Evolutionary conservation across 2,888 invertebrate genomes (phyloP).

Genomic region (Acanthopleura granulata): DNA sequence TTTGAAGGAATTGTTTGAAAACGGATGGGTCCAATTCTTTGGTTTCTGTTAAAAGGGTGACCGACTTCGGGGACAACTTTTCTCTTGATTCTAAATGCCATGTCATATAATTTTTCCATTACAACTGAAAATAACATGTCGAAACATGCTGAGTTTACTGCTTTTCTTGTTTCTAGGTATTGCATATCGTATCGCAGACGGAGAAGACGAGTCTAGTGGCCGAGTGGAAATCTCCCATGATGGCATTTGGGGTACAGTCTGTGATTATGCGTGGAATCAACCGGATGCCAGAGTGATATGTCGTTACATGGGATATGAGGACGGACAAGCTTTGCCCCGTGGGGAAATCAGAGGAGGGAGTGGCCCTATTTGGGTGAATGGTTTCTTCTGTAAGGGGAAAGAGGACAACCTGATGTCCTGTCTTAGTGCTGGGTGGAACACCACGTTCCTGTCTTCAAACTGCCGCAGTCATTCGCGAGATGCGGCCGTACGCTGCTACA

Average conservation of each 20-base stretch:
- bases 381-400: conserved; percentile 51
- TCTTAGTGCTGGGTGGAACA: conserved; percentile 58
- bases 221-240: conserved; percentile 60
- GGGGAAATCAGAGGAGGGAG: conserved; percentile 36
- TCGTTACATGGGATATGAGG: conserved; percentile 43
- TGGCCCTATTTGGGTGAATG: conserved; percentile 40
- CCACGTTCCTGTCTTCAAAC: conserved; percentile 40
- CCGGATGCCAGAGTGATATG: conserved; percentile 56
- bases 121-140: too few species aligned
- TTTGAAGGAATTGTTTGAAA: too few species aligned
- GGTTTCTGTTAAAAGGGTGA: too few species aligned
- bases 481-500: conserved; percentile 55
- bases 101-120: too few species aligned
- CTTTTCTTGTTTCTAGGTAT: conserved; percentile 38
- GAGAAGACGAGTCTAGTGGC: conserved; percentile 39
- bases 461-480: conserved; percentile 45
- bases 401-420: conserved; percentile 52
- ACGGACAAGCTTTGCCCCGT: conserved; percentile 34
- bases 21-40: too few species aligned
- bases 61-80: too few species aligned
- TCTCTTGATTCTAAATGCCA: too few species aligned
- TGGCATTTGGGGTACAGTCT: conserved; percentile 53
- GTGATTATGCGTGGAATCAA: conserved; percentile 54
- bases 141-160: background rate
- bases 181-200: conserved; percentile 44